These are phyloP conservation scores for Phrynosoma platyrhinos DNA, from an alignment of 2,113 vertebrate species.

Conservation along the genomic window DNA sequence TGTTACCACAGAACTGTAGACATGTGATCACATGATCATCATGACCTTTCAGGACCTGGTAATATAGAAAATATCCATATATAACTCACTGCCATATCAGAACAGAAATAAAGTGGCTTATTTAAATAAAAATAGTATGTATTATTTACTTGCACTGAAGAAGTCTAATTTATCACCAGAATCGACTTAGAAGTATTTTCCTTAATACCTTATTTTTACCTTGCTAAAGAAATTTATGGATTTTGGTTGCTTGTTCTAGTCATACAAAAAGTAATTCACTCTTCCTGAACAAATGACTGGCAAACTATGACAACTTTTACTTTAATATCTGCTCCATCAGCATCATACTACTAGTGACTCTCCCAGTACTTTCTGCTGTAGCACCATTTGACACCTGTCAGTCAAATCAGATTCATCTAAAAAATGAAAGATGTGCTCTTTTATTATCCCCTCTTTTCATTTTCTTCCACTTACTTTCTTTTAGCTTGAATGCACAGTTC, in stretches of 20 bases:
- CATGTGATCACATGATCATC: conserved; percentile 99
- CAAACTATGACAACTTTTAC: neutral
- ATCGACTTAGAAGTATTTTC: conserved; percentile 49
- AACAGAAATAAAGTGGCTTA: conserved; percentile 36
- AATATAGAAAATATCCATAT: neutral
- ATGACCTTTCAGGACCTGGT: conserved; percentile 97
- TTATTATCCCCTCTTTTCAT: neutral
- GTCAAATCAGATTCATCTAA: neutral
- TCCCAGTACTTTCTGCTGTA: too few relatives aligned
- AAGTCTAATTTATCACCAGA: conserved; percentile 57
- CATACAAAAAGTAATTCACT: neutral
- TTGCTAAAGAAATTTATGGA: neutral
- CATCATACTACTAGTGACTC: neutral
- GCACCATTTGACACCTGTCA: neutral
- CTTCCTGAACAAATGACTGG: neutral
- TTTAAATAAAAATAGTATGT: conserved; percentile 47
- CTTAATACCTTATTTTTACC: conserved; percentile 23
- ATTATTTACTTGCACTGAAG: conserved; percentile 18
- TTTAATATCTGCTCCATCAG: neutral
- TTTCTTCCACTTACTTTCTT: neutral
- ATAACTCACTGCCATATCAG: conserved; percentile 7
- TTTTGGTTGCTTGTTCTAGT: neutral
- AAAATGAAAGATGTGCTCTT: neutral
- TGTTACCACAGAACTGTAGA: conserved; percentile 97
- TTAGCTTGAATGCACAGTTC: neutral